phyloP scores from a whole-genome alignment of 2,888 invertebrate genomes.

The Stictocephala bisonia region DNA sequence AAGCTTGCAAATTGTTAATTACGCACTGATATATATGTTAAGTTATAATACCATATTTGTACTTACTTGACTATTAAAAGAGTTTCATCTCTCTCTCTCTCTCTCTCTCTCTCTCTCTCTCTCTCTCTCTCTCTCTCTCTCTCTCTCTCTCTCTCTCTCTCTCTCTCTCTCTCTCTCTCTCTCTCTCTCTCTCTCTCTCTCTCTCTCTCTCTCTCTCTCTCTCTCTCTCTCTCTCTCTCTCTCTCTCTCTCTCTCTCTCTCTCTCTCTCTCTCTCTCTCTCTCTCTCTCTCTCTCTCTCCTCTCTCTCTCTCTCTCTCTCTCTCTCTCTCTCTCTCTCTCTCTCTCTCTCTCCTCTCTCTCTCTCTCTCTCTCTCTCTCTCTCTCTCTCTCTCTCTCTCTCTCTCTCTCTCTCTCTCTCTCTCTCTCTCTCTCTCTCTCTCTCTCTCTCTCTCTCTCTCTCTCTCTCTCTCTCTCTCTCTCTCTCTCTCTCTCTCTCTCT shows the following conservation, averaged over 20 bases:
- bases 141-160: slow-evolving; percentile 19
- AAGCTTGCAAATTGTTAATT: too few relatives aligned
- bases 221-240: slow-evolving; percentile 24
- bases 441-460: background rate
- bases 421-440: slow-evolving; percentile 12
- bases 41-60: too few relatives aligned
- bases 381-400: slow-evolving; percentile 5
- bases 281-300: slow-evolving; percentile 21
- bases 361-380: slow-evolving; percentile 21
- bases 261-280: slow-evolving; percentile 19
- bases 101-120: slow-evolving; percentile 12
- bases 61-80: too few relatives aligned
- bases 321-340: slow-evolving; percentile 24
- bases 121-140: slow-evolving; percentile 18
- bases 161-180: slow-evolving; percentile 24
- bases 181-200: slow-evolving; percentile 21
- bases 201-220: slow-evolving; percentile 24
- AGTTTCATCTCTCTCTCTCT: too few relatives aligned
- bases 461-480: slow-evolving; percentile 21
- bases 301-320: slow-evolving; percentile 18
- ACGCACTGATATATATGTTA: too few relatives aligned
- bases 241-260: slow-evolving; percentile 24
- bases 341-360: slow-evolving; percentile 21
- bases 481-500: slow-evolving; percentile 24
- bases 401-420: slow-evolving; percentile 16